These are phyloP conservation scores for Dicranocentrus wangi DNA, from an alignment of 2,888 invertebrate species.

Conservation along the genomic window DNA sequence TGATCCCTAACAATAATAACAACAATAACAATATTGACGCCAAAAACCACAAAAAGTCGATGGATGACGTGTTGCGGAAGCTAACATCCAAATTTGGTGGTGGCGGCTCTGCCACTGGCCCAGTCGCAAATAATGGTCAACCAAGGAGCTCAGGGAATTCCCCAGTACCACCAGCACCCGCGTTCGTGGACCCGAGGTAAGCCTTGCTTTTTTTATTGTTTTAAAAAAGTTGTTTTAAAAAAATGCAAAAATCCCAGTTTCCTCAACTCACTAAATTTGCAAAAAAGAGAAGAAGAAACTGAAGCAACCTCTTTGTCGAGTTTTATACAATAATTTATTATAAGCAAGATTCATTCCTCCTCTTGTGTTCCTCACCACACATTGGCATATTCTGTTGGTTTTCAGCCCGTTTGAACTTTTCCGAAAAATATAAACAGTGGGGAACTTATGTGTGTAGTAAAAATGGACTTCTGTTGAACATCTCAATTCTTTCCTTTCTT, in stretches of 20 bases:
- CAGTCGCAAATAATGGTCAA: conserved; percentile 13
- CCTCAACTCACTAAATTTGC: background rate
- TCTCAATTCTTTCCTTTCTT: conserved; percentile 27
- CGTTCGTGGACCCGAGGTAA: conserved; percentile 69
- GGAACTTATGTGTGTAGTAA: background rate
- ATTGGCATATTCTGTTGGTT: background rate
- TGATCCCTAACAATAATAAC: conserved; percentile 40
- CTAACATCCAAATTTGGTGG: conserved; percentile 86
- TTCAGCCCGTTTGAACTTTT: conserved; percentile 47
- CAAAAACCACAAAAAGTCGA: conserved; percentile 77
- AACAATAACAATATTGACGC: conserved; percentile 64
- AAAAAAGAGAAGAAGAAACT: no score
- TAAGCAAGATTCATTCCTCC: background rate
- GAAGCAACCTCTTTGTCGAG: background rate
- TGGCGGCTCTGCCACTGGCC: conserved; percentile 44
- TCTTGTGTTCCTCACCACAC: background rate
- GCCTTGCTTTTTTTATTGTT: background rate
- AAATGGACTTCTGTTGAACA: conserved; percentile 19
- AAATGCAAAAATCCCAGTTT: no score
- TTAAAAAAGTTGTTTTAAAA: no score
- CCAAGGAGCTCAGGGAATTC: conserved; percentile 47
- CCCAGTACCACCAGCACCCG: conserved; percentile 51
- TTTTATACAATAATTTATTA: background rate
- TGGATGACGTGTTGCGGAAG: conserved; percentile 93
- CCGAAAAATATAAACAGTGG: conserved; percentile 54